Conservation (phyloP, 2,797 vertebrate genomes). For the Propithecus perrieri region DNA sequence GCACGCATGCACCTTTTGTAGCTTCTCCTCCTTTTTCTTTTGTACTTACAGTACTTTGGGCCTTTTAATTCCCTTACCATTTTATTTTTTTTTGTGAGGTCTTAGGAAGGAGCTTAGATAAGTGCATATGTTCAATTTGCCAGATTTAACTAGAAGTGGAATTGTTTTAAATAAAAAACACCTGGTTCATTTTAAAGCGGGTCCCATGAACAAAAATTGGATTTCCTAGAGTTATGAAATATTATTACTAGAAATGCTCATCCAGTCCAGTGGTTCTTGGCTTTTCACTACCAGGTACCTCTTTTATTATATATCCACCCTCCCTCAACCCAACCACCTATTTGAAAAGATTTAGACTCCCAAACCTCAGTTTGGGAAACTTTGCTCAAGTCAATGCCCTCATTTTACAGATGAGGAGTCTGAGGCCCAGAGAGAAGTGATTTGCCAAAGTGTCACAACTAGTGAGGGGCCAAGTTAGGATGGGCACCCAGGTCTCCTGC, state of each 20-base stretch:
- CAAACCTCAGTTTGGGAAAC: constrained; percentile 5
- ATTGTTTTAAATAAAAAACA: constrained; percentile 61
- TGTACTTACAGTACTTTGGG: background rate
- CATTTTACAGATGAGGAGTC: constrained; percentile 27
- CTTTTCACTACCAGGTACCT: background rate
- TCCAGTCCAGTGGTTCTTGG: constrained; percentile 9
- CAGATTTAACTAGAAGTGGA: constrained; percentile 20
- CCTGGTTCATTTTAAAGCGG: constrained; percentile 47
- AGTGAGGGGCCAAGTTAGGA: background rate
- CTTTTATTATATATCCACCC: background rate
- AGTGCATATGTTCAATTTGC: background rate
- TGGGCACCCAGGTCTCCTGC: background rate
- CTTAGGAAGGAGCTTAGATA: constrained; percentile 22
- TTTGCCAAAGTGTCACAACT: background rate
- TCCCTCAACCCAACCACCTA: background rate
- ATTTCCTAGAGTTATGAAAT: constrained; percentile 57
- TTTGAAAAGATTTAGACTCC: constrained; percentile 42
- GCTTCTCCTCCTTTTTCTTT: constrained; percentile 1
- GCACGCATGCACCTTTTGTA: background rate
- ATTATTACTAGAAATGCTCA: constrained; percentile 46
- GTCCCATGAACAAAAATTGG: constrained; percentile 44
- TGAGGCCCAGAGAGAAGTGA: background rate
- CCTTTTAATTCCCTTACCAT: constrained; percentile 43
- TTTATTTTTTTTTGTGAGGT: background rate
- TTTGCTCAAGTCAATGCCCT: background rate